Conservation (phyloP, 2,797 vertebrate species). For the Lemur catta region DNA sequence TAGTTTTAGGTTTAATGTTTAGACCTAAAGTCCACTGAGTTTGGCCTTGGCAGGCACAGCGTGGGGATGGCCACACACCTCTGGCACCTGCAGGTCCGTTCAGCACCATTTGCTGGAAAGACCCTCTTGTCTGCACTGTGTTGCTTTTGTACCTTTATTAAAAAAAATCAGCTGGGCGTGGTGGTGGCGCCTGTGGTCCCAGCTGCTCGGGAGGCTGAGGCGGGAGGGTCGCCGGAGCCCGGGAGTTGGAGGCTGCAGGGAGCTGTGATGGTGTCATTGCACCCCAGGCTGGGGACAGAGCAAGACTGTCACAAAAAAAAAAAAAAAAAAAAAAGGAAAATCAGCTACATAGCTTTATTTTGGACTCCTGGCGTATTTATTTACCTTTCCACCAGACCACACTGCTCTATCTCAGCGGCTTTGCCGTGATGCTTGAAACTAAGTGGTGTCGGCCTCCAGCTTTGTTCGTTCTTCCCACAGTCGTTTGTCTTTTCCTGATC, state of each 20-base stretch:
- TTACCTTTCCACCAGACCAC: too few relatives aligned
- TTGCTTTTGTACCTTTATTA: not conserved
- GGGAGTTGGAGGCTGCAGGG: not conserved
- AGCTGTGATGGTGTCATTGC: too few relatives aligned
- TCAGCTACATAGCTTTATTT: not conserved
- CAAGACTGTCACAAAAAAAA: not conserved
- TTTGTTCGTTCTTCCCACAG: not conserved
- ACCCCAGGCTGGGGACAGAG: not conserved
- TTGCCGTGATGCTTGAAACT: not conserved
- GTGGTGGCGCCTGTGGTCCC: too few relatives aligned
- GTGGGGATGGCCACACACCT: not conserved
- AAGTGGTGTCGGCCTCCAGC: fast-evolving
- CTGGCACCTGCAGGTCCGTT: too few relatives aligned
- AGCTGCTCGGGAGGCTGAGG: not conserved
- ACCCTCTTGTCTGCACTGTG: fast-evolving
- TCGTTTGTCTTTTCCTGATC: not conserved
- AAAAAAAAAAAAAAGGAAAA: not conserved
- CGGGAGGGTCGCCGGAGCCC: not conserved
- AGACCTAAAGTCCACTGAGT: not conserved
- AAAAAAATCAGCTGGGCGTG: too few relatives aligned
- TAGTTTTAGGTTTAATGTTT: not conserved
- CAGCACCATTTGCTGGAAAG: too few relatives aligned
- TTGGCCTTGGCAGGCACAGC: not conserved
- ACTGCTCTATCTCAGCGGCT: not conserved
- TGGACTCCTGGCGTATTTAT: too few relatives aligned